phyloP scores from a whole-genome alignment of 2,888 invertebrate genomes.

The Plemyria rubiginata region DNA sequence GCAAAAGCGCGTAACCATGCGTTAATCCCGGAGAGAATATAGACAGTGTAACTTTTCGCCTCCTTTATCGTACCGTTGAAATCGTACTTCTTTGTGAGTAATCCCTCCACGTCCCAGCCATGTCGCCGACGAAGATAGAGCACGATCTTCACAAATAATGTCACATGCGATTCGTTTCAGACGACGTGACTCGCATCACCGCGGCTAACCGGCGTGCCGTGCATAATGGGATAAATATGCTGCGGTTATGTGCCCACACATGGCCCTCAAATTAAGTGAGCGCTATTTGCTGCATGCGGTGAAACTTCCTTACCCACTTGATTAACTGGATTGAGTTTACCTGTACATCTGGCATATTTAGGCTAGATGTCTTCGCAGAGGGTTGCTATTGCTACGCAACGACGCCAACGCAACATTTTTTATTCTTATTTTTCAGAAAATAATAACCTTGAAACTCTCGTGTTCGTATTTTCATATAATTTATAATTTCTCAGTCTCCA shows the following conservation, averaged over 20 bases:
- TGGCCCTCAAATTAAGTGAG: slow-evolving; percentile 82
- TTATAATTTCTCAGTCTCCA: background rate
- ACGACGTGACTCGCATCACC: slow-evolving; percentile 83
- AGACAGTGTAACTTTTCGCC: slow-evolving; percentile 76
- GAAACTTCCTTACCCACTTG: slow-evolving; percentile 73
- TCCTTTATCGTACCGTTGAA: slow-evolving; percentile 83
- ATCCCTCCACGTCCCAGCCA: slow-evolving; percentile 82
- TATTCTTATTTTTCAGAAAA: background rate
- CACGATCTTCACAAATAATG: slow-evolving; percentile 86
- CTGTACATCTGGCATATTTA: slow-evolving; percentile 60
- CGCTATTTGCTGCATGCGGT: slow-evolving; percentile 77
- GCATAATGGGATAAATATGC: slow-evolving; percentile 85
- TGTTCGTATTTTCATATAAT: slow-evolving; percentile 8
- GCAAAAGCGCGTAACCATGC: slow-evolving; percentile 61
- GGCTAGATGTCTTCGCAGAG: slow-evolving; percentile 47
- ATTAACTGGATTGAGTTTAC: slow-evolving; percentile 77
- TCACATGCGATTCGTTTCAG: slow-evolving; percentile 85
- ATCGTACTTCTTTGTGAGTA: slow-evolving; percentile 84
- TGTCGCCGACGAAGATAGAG: slow-evolving; percentile 85
- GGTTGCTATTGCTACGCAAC: no score
- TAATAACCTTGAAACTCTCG: background rate
- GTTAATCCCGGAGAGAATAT: slow-evolving; percentile 77
- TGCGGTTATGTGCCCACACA: slow-evolving; percentile 81
- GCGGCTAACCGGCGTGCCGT: slow-evolving; percentile 74
- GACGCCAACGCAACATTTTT: no score